Conservation (phyloP, 1,140 invertebrate species). For the Lordiphosa stackelbergi region DNA sequence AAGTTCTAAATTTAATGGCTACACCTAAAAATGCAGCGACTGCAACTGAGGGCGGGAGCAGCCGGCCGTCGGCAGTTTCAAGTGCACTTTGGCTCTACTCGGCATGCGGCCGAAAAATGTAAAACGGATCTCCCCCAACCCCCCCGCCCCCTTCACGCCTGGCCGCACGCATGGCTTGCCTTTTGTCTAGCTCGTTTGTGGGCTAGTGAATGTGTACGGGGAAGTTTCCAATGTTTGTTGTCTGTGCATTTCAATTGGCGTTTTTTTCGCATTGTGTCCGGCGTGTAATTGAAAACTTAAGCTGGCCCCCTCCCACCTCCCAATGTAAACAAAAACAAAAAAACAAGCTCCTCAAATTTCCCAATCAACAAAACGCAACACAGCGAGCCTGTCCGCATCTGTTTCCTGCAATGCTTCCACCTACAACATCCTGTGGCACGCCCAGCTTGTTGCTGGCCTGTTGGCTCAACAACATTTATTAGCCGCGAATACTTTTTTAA, state of each 20-base stretch:
- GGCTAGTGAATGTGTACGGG: slow-evolving; percentile 5
- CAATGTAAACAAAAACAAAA: slow-evolving; percentile 16
- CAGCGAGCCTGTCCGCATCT: slow-evolving; percentile 3
- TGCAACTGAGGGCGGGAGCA: slow-evolving; percentile 38
- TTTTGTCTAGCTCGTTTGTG: slow-evolving; percentile 53
- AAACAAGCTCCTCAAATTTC: slow-evolving; percentile 45
- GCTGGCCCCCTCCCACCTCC: slow-evolving; percentile 14
- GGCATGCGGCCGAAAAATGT: slow-evolving; percentile 33
- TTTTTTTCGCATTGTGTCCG: slow-evolving; percentile 50
- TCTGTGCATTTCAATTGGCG: slow-evolving; percentile 63
- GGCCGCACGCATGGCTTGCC: slow-evolving; percentile 59
- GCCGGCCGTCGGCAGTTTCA: slow-evolving; percentile 48
- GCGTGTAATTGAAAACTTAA: slow-evolving; percentile 71
- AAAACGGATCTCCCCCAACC: slow-evolving; percentile 14
- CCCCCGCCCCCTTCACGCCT: slow-evolving; percentile 43
- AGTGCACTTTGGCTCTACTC: slow-evolving; percentile 50
- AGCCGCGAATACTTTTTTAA: slow-evolving; percentile 68
- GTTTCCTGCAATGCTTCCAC: slow-evolving; percentile 9
- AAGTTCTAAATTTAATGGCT: slow-evolving; percentile 74
- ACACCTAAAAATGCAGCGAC: slow-evolving; percentile 72
- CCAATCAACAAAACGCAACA: slow-evolving; percentile 40
- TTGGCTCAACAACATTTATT: slow-evolving; percentile 68
- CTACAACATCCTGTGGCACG: slow-evolving; percentile 43
- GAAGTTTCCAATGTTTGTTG: slow-evolving; percentile 37
- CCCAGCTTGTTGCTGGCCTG: slow-evolving; percentile 24